phyloP scores from a whole-genome alignment of 2,888 invertebrate species.

The Coenonympha glycerion region DNA sequence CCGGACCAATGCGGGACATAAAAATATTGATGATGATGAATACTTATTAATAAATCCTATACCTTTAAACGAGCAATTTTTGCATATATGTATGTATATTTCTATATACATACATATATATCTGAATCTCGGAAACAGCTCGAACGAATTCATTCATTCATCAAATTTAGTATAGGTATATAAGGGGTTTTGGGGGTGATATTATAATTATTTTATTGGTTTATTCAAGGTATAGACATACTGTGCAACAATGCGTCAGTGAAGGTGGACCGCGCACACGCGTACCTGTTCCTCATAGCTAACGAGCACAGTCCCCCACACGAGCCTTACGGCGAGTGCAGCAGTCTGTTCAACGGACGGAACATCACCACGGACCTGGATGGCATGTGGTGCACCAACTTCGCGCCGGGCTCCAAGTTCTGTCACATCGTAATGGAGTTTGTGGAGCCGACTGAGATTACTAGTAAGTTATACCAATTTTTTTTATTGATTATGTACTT shows the following conservation, averaged over 20 bases:
- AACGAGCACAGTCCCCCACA: conserved; percentile 41
- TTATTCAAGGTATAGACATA: conserved; percentile 74
- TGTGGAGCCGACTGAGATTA: conserved; percentile 52
- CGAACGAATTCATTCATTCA: too few relatives aligned
- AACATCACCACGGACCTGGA: conserved; percentile 80
- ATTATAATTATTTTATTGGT: too few relatives aligned
- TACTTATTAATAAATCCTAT: too few relatives aligned
- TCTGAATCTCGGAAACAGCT: too few relatives aligned
- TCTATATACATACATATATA: too few relatives aligned
- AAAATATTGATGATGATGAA: too few relatives aligned
- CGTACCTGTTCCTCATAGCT: conserved; percentile 47
- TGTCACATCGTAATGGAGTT: conserved; percentile 62
- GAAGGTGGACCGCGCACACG: conserved; percentile 50
- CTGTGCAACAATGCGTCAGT: conserved; percentile 49
- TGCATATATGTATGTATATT: too few relatives aligned
- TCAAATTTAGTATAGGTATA: too few relatives aligned
- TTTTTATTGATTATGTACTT: too few relatives aligned
- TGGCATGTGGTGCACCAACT: conserved; percentile 80
- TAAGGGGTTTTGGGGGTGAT: too few relatives aligned
- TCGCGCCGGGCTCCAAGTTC: conserved; percentile 47
- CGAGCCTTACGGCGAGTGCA: conserved; percentile 50
- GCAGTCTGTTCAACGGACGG: conserved; percentile 79
- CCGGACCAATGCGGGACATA: too few relatives aligned
- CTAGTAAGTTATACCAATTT: conserved; percentile 50
- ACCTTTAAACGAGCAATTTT: too few relatives aligned